phyloP scores from a whole-genome alignment of 37 sponge, comb jelly and placozoan species.

The Bolinopsis microptera region DNA sequence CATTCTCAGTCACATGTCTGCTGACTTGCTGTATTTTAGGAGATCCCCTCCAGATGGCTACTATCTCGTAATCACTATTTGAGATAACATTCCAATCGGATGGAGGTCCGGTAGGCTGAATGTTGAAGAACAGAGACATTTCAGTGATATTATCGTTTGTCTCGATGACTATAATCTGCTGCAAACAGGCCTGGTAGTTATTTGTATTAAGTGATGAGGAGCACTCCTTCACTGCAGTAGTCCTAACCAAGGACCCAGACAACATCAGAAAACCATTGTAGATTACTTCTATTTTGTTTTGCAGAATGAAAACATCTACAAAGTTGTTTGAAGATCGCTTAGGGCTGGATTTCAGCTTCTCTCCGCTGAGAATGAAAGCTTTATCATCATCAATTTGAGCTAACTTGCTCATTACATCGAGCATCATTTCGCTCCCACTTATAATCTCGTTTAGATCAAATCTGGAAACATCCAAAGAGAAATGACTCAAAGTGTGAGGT shows the following conservation, averaged over 20 bases:
- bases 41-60: not conserved
- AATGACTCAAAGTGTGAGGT: not conserved
- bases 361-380: not conserved
- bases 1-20: no score
- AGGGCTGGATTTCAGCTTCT: not conserved
- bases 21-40: not conserved
- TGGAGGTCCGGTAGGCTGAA: not conserved
- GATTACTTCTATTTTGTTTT: not conserved
- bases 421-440: not conserved
- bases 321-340: slow-evolving; percentile 48
- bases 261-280: slow-evolving; percentile 28
- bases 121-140: not conserved
- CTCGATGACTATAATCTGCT: not conserved
- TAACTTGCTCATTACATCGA: not conserved
- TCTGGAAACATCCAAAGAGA: slow-evolving; percentile 10
- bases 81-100: not conserved
- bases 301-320: not conserved
- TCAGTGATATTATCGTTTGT: no score
- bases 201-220: not conserved
- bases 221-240: not conserved
- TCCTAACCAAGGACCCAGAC: not conserved
- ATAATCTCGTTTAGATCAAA: slow-evolving; percentile 23
- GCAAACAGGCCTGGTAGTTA: not conserved
- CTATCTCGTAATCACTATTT: not conserved
- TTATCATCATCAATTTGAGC: not conserved